Base-by-base conservation (phyloP, 2,113 vertebrate species). In the Motacilla tschutschensis region DNA sequence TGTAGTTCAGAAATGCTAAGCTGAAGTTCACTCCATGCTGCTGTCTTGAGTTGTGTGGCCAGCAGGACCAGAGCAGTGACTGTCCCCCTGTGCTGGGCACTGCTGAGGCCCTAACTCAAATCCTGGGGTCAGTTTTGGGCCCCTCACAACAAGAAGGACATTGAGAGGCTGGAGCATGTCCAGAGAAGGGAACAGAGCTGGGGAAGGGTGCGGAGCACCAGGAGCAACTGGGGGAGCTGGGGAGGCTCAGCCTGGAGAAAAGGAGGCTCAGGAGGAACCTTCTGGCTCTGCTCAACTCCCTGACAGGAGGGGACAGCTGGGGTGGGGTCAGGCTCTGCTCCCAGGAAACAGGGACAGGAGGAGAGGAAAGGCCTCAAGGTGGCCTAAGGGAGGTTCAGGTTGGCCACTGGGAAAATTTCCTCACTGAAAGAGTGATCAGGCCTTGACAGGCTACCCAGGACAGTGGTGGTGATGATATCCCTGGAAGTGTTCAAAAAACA, bases 91-190 rank as follows among this genome's bases (percentile, higher is more conserved):
- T 57, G 36, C 65, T 78, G 36, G 20, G 21, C 43, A 17, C n/a
- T 78, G 36, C 74, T 43, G 58, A 57, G 50, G n/a, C 57, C 15
- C 4, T 17, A n/a, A 21, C 36, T 64, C 2, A 0, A 24, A 50
- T 64, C 43, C 36, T 64, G 57, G 48, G 20, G 6, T 77, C 64
- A 36, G 9, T 41, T 77, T 31, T 15, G 31, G 33, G 10, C 14
- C 35, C 31, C 26, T 48, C 50, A 28, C 2, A 2, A 26, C 21
- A 24, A 48, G 20, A 70, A 47, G 4, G 54, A n/a, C 65, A n/a
- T 22, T 43, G 66, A 38, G 7, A 3, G 17, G 5, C 28, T 78
- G 58, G n/a, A 50, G 10, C 0, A 0, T 50, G 36, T n/a, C 31
- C 50, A 43, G 82, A 10, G 48, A 63, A 60, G 38, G 19, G 40